Evolutionary conservation across 2,797 vertebrate species (phyloP).

Genomic region (Pipistrellus pygmaeus): DNA sequence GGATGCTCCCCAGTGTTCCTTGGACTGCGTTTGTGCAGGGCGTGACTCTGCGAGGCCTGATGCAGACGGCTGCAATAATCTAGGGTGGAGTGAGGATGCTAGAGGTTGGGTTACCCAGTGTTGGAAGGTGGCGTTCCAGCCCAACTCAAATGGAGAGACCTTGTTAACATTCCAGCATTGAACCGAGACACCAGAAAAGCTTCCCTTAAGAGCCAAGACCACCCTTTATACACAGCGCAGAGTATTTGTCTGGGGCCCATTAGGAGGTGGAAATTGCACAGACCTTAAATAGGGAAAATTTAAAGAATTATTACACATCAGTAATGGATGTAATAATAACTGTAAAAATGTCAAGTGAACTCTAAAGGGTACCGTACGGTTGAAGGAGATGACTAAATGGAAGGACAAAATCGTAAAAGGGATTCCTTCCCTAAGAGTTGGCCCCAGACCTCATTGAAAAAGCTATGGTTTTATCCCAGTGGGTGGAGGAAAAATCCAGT

Average conservation of each 20-base stretch:
- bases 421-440: background rate
- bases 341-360: background rate
- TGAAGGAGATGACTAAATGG: constrained; percentile 12
- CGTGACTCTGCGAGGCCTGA: background rate
- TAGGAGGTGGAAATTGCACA: background rate
- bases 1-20: background rate
- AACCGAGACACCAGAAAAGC: background rate
- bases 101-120: background rate
- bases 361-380: background rate
- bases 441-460: background rate
- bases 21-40: background rate
- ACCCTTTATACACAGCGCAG: background rate
- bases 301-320: background rate
- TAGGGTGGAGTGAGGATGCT: background rate
- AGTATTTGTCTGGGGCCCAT: background rate
- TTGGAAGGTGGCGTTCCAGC: background rate
- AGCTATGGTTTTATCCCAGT: background rate
- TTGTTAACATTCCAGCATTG: background rate
- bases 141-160: background rate
- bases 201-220: background rate
- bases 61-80: background rate
- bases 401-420: background rate
- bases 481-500: background rate
- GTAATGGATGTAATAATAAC: background rate
- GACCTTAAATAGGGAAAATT: background rate